Evolutionary conservation across 2,888 invertebrate genomes (phyloP), one percentile per base, ranked within the genome.

Genomic region (Erannis defoliaria): DNA sequence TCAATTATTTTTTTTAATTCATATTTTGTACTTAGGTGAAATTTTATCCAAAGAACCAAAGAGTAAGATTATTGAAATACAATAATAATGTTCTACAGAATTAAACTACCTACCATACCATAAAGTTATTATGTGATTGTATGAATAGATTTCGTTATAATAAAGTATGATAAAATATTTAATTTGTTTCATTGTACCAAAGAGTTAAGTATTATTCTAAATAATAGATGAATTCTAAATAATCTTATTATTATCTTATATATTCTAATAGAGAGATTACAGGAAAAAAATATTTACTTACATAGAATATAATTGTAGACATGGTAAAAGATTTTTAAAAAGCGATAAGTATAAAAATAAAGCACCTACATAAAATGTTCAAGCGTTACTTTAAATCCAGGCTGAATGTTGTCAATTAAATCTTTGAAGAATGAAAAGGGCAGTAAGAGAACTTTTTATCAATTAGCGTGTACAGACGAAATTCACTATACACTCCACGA

Each of bases 111-210:
- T 26, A 26, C 26, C 5, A n/a, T n/a, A n/a, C n/a, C 8, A 43
- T 55, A 61, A 58, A 48, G 78, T 78, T 78, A 84, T 78, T 83
- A 87, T 86, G 86, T 90, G 84, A 89, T 75, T 85, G 85, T 89
- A 89, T 84, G 66, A 76, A 86, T 91, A 91, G 90, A 88, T 84
- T 90, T 91, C 82, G 86, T 90, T 90, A 87, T 89, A 92, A 85
- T 92, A 92, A 91, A 92, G 73, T 59, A 65, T 54, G 70, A 70
- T 70, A 70, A 71, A 76, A 67, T 51, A 62, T 66, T 61, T n/a
- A 42, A 66, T 63, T 46, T 66, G 46, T 68, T 61, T 70, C 51
- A 70, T 68, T 62, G 16, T 12, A 8, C n/a, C n/a, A n/a, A n/a
- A n/a, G n/a, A n/a, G n/a, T n/a, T n/a, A n/a, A n/a, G n/a, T n/a